Evolutionary conservation across 2,113 vertebrate species (phyloP).

Genomic region (Oenanthe melanoleuca): DNA sequence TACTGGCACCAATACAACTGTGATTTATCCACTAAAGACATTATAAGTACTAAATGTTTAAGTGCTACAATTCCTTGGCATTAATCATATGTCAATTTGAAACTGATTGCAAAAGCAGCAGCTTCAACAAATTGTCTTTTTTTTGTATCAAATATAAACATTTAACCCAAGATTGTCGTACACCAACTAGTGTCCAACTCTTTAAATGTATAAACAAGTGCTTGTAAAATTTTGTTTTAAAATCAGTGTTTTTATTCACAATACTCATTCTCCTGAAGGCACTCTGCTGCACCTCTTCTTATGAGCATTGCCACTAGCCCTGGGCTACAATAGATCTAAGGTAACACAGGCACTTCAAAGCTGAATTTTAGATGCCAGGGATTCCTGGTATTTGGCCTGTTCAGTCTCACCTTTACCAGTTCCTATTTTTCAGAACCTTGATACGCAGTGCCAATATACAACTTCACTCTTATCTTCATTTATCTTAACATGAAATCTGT

Average conservation of each 20-base stretch:
- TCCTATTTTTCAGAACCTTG: neutral
- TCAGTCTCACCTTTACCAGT: neutral
- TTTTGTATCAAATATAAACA: neutral
- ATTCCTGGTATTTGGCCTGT: neutral
- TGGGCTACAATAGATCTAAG: neutral
- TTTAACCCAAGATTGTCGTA: neutral
- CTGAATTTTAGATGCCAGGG: neutral
- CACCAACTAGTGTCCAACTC: neutral
- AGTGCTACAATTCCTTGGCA: neutral
- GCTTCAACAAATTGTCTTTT: neutral
- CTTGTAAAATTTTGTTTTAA: neutral
- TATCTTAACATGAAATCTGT: neutral
- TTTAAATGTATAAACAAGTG: neutral
- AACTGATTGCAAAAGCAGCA: neutral
- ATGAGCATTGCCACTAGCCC: neutral
- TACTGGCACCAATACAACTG: neutral
- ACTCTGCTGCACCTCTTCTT: neutral
- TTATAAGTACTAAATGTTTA: neutral
- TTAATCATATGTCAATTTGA: neutral
- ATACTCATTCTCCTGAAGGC: neutral
- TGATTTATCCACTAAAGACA: neutral
- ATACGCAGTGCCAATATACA: accelerated
- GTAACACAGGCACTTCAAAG: neutral
- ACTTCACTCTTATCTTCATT: neutral
- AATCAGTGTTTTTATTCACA: neutral